Evolutionary conservation across 2,888 invertebrate species (phyloP).

Genomic region (Cotesia congregata): DNA sequence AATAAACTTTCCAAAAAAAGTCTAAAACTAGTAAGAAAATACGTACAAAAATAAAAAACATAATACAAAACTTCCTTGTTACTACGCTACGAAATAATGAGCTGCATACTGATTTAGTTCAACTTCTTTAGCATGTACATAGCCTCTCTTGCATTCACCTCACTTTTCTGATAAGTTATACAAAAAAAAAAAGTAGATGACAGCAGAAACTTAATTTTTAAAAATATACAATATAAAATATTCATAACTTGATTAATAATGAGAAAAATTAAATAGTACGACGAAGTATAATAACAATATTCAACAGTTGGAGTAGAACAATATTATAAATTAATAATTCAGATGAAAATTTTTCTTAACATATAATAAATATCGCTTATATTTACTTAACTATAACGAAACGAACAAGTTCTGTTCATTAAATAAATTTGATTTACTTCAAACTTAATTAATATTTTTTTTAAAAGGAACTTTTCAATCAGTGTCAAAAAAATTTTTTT

Average conservation of each 20-base stretch:
- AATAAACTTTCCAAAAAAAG: neutral
- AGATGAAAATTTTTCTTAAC: too few relatives aligned
- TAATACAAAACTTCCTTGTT: constrained; percentile 55
- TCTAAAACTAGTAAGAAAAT: constrained; percentile 2
- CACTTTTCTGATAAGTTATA: neutral
- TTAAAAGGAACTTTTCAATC: too few relatives aligned
- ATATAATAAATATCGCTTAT: too few relatives aligned
- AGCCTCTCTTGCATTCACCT: constrained; percentile 11
- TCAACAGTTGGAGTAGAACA: too few relatives aligned
- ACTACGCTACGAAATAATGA: constrained; percentile 50
- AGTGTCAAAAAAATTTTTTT: too few relatives aligned
- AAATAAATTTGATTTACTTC: too few relatives aligned
- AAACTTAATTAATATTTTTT: too few relatives aligned
- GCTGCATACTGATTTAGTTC: constrained; percentile 62
- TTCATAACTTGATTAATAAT: neutral
- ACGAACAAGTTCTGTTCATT: too few relatives aligned
- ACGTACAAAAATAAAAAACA: constrained; percentile 11
- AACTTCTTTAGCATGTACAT: neutral
- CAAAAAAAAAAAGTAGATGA: neutral
- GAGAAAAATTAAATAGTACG: neutral
- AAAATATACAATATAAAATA: constrained; percentile 4
- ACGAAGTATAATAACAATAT: neutral
- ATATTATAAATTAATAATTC: neutral
- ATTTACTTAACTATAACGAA: too few relatives aligned
- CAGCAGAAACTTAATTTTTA: neutral